Evolutionary conservation across 2,797 vertebrate genomes (phyloP), one percentile per base, ranked within the genome.

Genomic region (Choloepus didactylus): DNA sequence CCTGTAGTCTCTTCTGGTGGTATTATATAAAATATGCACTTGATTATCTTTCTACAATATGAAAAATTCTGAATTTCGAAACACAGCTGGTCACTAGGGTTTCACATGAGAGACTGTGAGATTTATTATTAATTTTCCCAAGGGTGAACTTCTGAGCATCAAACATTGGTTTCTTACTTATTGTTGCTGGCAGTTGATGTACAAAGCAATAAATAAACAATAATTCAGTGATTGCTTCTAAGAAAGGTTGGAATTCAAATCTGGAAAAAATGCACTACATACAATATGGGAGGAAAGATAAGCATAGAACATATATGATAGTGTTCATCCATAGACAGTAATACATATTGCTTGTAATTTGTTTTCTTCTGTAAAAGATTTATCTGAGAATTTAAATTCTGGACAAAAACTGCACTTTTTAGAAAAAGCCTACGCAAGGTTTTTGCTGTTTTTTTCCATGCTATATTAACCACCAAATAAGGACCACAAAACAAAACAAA

Each of bases 401-500:
- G 98, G 98, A 99, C 98, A 99, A 97, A 98, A 96, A 98, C 95
- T 49, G 97, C 98, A 98, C 97, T 98, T 98, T 98, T 98, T 98
- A 97, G 97, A 98, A 98, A 98, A 98, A 88, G 97, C 98, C 98
- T 98, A 97, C 97, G 98, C 96, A 97, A 96, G 86, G 87, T 92
- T 87, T 72, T 10, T n/a, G n/a, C 38, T 6, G 19, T 46, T 85
- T 96, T 96, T 27, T 27, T 12, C 97, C 97, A 98, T 44, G 5
- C 90, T 49, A 97, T 97, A 96, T 98, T 97, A 98, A 98, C 88
- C 96, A 97, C 85, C 98, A 97, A 96, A 84, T 97, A 97, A 94
- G 85, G 72, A 66, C 56, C 73, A 51, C 6, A 81, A 80, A 85
- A 44, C 41, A 7, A 21, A 19, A 56, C 19, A 96, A 92, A 46